A percentile compares a stretch with the other conserved stretches of the same genome.
Conservation (phyloP, 1,140 invertebrate genomes). For the Mercenaria mercenaria region DNA sequence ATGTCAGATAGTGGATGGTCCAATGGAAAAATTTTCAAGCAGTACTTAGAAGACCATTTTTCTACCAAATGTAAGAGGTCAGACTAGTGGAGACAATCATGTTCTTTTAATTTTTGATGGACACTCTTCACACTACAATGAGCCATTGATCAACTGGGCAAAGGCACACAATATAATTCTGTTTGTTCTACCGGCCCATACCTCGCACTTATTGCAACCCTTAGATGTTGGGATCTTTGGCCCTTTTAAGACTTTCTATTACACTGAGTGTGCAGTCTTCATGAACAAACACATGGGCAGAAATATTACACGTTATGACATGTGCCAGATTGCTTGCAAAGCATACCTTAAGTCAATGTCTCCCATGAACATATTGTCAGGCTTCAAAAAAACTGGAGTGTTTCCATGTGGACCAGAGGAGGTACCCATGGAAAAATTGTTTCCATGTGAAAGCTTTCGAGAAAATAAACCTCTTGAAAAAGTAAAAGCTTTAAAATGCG, state of each 20-base stretch:
- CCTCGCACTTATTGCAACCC: slow-evolving; percentile 25
- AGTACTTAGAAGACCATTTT: not conserved
- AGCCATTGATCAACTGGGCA: not conserved
- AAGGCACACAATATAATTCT: slow-evolving; percentile 35
- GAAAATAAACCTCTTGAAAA: too few species aligned
- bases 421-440: too few species aligned
- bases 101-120: slow-evolving; percentile 43
- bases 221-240: slow-evolving; percentile 54
- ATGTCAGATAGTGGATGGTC: slow-evolving; percentile 47
- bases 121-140: not conserved
- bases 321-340: too few species aligned
- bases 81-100: not conserved
- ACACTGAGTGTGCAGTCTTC: slow-evolving; percentile 4
- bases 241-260: slow-evolving; percentile 12
- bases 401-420: too few species aligned
- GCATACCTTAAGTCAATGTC: too few species aligned
- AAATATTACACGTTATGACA: not conserved
- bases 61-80: not conserved
- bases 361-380: too few species aligned
- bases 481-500: too few species aligned
- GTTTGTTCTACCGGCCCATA: slow-evolving; percentile 50
- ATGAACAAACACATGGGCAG: not conserved
- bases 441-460: too few species aligned
- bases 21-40: slow-evolving; percentile 2
- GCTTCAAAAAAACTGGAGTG: too few species aligned